Conservation (phyloP, 2,113 vertebrate species). For the Xenus cinereus region DNA sequence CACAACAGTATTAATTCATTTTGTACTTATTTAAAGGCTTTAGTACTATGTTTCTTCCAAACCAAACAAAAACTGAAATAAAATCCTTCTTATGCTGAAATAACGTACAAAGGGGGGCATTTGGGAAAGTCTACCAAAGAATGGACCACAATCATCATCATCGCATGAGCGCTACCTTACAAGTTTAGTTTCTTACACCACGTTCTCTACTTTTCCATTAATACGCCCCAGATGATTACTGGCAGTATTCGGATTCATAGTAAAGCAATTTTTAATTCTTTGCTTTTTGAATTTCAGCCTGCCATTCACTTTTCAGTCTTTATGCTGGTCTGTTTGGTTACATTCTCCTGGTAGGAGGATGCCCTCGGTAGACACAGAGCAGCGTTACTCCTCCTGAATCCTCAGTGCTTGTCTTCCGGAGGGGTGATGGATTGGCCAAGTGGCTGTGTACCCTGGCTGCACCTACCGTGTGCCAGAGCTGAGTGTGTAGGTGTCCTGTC, state of each 20-base stretch:
- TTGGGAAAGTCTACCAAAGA: background rate
- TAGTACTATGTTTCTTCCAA: constrained; percentile 14
- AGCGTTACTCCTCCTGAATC: background rate
- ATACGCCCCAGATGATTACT: background rate
- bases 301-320: background rate
- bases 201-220: background rate
- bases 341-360: background rate
- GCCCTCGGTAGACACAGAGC: accelerated
- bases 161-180: background rate
- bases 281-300: background rate
- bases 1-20: constrained; percentile 7
- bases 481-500: background rate
- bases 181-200: background rate
- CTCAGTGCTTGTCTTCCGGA: accelerated
- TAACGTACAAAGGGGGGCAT: background rate
- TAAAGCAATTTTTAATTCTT: background rate
- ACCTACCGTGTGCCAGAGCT: background rate
- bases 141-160: background rate
- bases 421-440: no score
- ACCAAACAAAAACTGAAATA: background rate
- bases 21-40: constrained; percentile 6
- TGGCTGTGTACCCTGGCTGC: background rate
- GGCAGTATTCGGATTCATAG: background rate
- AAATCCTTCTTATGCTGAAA: constrained; percentile 1
- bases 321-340: background rate